Evolutionary conservation across 2,113 vertebrate genomes (phyloP), one percentile per base, ranked within the genome.

Genomic region (Ovis canadensis): DNA sequence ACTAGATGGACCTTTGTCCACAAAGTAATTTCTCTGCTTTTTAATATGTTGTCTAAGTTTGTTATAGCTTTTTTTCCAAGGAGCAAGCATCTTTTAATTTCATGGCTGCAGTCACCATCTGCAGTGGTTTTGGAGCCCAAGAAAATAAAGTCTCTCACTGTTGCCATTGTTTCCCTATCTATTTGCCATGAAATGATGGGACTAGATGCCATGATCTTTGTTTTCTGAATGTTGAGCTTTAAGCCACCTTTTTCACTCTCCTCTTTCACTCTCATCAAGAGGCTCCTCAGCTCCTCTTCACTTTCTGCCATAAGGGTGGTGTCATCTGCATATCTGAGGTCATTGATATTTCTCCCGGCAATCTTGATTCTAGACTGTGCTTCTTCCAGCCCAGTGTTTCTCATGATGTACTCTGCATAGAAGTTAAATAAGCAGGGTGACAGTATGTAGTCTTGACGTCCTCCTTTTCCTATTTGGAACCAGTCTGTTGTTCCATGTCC

Each of bases 321-420:
- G 64, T 67, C 64, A 67, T 36, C 64, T 67, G 64, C 64, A 36
- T 36, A 21, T 67, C 17, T 67, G 64, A 67, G 17, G 33, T 19
- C 21, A 36, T 5, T 36, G 17, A 21, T 36, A 21, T 36, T 36
- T 11, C 64, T 71, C 64, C n/a, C 0, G 0, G 64, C 9, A 36
- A 71, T 71, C 64, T 71, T 71, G 64, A 36, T 71, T 36, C n/a
- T 0, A 21, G 64, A 0, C 11, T 67, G 64, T 67, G 64, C 17
- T 67, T 67, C 17, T 0, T 67, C 4, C 9, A 71, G n/a, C 4
- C 64, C 17, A 10, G 64, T 2, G 0, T 36, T 71, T 36, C 64
- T 10, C 64, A 71, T 36, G 64, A 71, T 71, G n/a, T 36, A 21
- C n/a, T 71, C 17, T 71, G 64, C 64, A 21, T 21, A 36, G 0